Percentiles rank a stretch among this genome's conserved stretches.
Conservation (phyloP, 1,140 invertebrate genomes). For the Melanaphis sacchari region DNA sequence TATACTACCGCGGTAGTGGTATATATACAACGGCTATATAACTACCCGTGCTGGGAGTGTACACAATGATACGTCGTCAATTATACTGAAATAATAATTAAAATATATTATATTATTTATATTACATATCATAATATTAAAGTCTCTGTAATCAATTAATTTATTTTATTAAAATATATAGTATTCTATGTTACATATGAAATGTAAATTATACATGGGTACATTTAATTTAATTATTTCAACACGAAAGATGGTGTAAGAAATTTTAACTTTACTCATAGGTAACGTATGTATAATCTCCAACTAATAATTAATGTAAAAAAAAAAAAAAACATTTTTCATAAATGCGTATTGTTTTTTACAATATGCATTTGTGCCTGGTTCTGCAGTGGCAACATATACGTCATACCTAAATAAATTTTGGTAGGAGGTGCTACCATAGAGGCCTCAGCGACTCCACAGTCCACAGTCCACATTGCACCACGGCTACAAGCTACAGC, state of each 20-base stretch:
- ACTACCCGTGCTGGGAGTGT: neutral
- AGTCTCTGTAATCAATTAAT: neutral
- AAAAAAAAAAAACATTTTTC: neutral
- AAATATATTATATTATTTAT: no score
- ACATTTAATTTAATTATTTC: neutral
- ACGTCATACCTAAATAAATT: neutral
- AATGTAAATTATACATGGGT: neutral
- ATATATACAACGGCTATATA: neutral
- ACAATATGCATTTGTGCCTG: neutral
- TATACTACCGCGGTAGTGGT: no score
- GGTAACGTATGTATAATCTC: neutral
- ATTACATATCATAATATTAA: neutral
- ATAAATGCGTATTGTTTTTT: neutral
- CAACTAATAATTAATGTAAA: neutral
- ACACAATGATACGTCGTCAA: neutral
- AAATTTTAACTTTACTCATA: neutral
- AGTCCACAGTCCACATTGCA: neutral
- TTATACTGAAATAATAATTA: neutral
- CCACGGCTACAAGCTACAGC: neutral
- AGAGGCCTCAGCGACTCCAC: neutral
- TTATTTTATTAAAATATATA: neutral
- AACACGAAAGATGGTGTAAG: neutral
- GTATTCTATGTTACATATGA: no score
- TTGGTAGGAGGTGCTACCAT: neutral
- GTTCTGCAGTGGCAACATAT: neutral